Percentiles rank a stretch among this genome's conserved stretches.
Conservation (phyloP, 2,797 vertebrate species). For the Monodelphis domestica region DNA sequence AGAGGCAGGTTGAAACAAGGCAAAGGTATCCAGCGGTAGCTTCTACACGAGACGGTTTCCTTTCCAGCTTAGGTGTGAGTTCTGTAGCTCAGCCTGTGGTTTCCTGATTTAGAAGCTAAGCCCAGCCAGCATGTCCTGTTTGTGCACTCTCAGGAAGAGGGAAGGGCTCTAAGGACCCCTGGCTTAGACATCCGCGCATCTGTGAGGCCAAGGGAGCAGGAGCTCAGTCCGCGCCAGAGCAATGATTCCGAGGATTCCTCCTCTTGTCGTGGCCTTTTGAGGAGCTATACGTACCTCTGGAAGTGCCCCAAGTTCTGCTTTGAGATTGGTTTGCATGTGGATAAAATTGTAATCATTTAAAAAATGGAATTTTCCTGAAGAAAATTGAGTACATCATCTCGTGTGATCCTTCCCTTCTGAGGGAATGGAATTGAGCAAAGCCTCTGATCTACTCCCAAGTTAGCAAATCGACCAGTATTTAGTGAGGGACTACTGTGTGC, state of each 20-base stretch:
- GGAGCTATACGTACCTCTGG: not conserved
- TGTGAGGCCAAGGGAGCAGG: not conserved
- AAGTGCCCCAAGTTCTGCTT: no score
- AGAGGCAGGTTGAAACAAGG: not conserved
- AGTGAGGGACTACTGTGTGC: not conserved
- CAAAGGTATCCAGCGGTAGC: not conserved
- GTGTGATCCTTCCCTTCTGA: not conserved
- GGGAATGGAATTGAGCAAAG: not conserved
- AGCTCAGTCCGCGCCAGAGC: not conserved
- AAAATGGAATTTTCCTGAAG: not conserved
- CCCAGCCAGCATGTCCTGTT: not conserved
- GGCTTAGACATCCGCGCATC: not conserved
- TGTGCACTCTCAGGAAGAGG: not conserved
- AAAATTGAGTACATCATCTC: not conserved
- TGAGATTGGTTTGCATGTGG: not conserved
- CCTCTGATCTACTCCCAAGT: not conserved
- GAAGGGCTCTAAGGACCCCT: not conserved
- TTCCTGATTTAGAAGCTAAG: not conserved
- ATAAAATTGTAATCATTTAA: not conserved
- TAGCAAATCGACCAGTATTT: not conserved
- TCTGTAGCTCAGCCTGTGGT: not conserved
- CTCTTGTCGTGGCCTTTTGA: not conserved
- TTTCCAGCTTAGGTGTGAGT: not conserved
- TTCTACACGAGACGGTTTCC: not conserved
- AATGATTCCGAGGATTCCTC: not conserved